Conservation (phyloP, 2,888 invertebrate species). For the Philhelius pedissequus region DNA sequence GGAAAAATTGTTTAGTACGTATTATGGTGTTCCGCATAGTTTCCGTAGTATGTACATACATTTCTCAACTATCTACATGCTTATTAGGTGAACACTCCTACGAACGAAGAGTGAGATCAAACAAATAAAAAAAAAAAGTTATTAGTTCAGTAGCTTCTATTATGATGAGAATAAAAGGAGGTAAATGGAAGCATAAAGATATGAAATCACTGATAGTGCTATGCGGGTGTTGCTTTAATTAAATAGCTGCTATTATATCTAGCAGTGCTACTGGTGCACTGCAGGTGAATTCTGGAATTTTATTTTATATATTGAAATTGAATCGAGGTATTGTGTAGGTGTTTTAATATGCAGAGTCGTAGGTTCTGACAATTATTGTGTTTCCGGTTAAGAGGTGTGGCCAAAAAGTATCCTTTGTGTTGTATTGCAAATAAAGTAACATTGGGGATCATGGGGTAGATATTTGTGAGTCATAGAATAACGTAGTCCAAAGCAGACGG, state of each 20-base stretch:
- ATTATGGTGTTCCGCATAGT: slow-evolving; percentile 20
- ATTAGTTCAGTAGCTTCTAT: slow-evolving; percentile 11
- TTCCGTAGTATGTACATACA: too few relatives aligned
- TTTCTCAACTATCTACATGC: not conserved
- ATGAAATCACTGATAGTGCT: slow-evolving; percentile 11
- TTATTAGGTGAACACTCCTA: not conserved
- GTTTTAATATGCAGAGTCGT: not conserved
- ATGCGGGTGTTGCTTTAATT: slow-evolving; percentile 26
- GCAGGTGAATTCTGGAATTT: not conserved
- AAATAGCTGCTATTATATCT: not conserved
- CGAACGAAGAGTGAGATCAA: not conserved
- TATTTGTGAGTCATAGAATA: not conserved
- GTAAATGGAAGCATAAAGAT: slow-evolving; percentile 2
- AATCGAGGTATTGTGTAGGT: not conserved
- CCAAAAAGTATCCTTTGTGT: not conserved
- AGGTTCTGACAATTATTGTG: not conserved
- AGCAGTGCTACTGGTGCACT: not conserved
- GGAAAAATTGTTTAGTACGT: not conserved
- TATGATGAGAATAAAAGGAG: not conserved
- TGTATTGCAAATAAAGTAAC: not conserved
- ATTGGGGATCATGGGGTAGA: not conserved
- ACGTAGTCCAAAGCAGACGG: not conserved
- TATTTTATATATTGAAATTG: not conserved
- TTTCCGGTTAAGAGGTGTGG: not conserved
- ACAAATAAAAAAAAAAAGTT: not conserved